Evolutionary conservation across 2,797 vertebrate species (phyloP), one percentile per base, ranked within the genome.

Genomic region (Sandelia bainsii): DNA sequence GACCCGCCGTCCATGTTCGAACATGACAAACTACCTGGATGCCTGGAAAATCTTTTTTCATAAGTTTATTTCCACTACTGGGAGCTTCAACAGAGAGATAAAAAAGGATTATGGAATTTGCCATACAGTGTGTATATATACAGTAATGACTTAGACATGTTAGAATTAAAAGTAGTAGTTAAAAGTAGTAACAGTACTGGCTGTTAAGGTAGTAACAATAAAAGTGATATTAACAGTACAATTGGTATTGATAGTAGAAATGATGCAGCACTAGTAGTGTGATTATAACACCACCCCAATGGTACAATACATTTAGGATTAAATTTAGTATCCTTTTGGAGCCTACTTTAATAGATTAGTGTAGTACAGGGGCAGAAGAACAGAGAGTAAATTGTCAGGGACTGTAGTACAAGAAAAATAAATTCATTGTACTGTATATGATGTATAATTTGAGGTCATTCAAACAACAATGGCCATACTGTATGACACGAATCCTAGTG

Each of bases 11-110:
- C 27, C 22, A 46, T 49, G 23, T 65, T 64, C 37, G 27, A 25
- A 67, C 27, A 52, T 44, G 39, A 66, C n/a, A 58, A 54, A 62
- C 50, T 60, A 62, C 48, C 40, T 45, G 9, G 32, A 50, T 46
- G 2, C 3, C 6, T 20, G 25, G 20, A 25, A 82, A 50, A 72
- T 23, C 6, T 34, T 54, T 61, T 39, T 19, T 29, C 11, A 16
- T 34, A 27, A 20, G 40, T 46, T 29, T 13, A 4, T 42, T 32
- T 54, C 2, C 20, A 42, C 7, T 8, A 54, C 19, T 61, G 19
- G 22, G 39, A 63, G 12, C 22, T 57, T 2, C 17, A 44, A 6
- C 29, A 4, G 40, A 13, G 14, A 12, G 2, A 40, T 13, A 40
- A 40, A 46, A 16, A 62, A 13, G 6, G 11, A 39, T 23, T 13